A percentile compares a stretch with the other conserved stretches of the same genome.
Evolutionary conservation across 2,888 invertebrate genomes (phyloP).

Genomic region (Brassicogethes aeneus): DNA sequence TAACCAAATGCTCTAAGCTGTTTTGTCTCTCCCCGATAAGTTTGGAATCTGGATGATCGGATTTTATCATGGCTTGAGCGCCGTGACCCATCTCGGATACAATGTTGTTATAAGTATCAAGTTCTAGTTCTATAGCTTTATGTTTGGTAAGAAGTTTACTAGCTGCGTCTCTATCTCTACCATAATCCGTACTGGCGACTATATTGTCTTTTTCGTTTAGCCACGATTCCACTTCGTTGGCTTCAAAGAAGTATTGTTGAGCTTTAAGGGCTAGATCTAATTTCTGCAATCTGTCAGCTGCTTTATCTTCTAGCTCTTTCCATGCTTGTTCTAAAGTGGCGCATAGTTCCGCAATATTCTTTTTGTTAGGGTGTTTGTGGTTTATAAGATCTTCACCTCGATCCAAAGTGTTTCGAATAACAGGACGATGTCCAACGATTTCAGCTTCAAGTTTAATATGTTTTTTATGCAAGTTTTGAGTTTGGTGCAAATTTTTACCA

Average conservation of each 20-base stretch:
- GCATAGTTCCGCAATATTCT: conserved; percentile 71
- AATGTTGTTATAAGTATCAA: conserved; percentile 86
- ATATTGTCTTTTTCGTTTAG: conserved; percentile 78
- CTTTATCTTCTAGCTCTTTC: conserved; percentile 62
- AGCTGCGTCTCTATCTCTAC: conserved; percentile 83
- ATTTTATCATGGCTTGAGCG: conserved; percentile 70
- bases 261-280: conserved; percentile 81
- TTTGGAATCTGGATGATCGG: conserved; percentile 76
- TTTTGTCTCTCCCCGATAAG: conserved; percentile 70
- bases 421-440: conserved; percentile 75
- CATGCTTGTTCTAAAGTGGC: conserved; percentile 63
- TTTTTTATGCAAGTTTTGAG: conserved; percentile 85
- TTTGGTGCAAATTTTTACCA: conserved; percentile 84
- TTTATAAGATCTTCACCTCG: conserved; percentile 68
- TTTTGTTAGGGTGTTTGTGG: conserved; percentile 70
- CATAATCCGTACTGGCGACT: conserved; percentile 74
- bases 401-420: conserved; percentile 74
- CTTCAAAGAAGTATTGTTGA: conserved; percentile 88
- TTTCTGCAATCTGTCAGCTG: conserved; percentile 62
- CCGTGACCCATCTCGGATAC: conserved; percentile 88
- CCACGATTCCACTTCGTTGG: conserved; percentile 89
- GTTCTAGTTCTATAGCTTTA: conserved; percentile 81
- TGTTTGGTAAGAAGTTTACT: conserved; percentile 91
- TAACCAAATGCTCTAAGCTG: conserved; percentile 67
- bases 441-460: conserved; percentile 90